Evolutionary conservation across 2,113 vertebrate species (phyloP).

Genomic region (Eublepharis macularius): DNA sequence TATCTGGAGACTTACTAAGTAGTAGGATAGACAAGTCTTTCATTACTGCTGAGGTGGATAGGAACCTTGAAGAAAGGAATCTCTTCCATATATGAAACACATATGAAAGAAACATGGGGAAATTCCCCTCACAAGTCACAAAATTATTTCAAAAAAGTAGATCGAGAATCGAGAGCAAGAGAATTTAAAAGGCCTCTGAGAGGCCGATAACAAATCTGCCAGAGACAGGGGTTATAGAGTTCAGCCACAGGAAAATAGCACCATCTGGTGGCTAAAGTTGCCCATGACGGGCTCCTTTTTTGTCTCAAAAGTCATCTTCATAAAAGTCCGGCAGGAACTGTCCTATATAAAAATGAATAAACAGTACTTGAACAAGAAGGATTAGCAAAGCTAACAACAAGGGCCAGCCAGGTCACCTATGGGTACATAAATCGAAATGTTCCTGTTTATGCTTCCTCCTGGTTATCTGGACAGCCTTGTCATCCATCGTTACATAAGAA

Average conservation of each 20-base stretch:
- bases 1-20: too few species aligned
- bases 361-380: neutral
- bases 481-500: neutral
- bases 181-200: neutral
- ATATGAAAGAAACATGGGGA: too few species aligned
- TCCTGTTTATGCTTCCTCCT: neutral
- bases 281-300: neutral
- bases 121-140: rapidly evolving
- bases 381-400: neutral
- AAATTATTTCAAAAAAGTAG: neutral
- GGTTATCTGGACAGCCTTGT: neutral
- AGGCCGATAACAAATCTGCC: too few species aligned
- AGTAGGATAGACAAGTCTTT: neutral
- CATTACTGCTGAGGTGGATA: neutral
- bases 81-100: neutral
- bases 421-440: neutral
- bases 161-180: neutral
- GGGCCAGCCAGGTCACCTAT: neutral
- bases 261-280: slow-evolving; percentile 55
- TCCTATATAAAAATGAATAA: neutral
- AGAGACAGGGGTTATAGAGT: neutral
- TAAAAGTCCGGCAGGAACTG: neutral
- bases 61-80: neutral
- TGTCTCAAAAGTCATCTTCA: neutral
- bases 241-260: slow-evolving; percentile 48